phyloP scores from a whole-genome alignment of 2,888 invertebrate species.

The Lissocephala sabroskyi region DNA sequence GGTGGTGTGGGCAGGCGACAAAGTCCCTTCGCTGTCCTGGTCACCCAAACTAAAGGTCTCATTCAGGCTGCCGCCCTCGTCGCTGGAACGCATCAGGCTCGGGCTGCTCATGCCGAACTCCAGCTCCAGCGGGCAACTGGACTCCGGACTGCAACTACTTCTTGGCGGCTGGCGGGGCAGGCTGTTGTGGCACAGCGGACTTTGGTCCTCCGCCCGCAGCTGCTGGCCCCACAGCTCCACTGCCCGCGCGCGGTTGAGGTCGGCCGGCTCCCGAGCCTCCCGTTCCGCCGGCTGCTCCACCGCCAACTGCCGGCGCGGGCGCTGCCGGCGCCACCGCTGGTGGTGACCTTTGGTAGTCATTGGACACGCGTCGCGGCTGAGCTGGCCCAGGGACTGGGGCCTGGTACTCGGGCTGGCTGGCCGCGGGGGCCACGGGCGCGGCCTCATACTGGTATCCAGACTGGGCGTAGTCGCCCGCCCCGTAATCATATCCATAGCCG shows the following conservation, averaged over 20 bases:
- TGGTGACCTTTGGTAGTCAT: slow-evolving; percentile 30
- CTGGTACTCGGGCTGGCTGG: slow-evolving; percentile 21
- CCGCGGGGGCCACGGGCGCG: slow-evolving; percentile 36
- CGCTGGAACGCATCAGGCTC: slow-evolving; percentile 69
- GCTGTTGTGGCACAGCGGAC: slow-evolving; percentile 71
- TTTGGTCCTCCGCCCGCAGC: slow-evolving; percentile 57
- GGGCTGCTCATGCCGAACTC: slow-evolving; percentile 72
- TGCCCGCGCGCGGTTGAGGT: slow-evolving; percentile 70
- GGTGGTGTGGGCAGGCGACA: slow-evolving; percentile 67
- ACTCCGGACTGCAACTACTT: slow-evolving; percentile 61
- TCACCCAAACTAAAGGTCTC: slow-evolving; percentile 37
- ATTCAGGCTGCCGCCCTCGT: slow-evolving; percentile 35
- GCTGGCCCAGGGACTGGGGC: slow-evolving; percentile 26
- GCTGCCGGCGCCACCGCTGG: slow-evolving; percentile 20
- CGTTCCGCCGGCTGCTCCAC: slow-evolving; percentile 18
- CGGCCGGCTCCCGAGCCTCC: slow-evolving; percentile 61
- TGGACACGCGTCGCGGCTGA: slow-evolving; percentile 18
- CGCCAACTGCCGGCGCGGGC: slow-evolving; percentile 38
- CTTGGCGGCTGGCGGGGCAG: slow-evolving; percentile 70
- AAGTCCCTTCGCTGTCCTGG: slow-evolving; percentile 40
- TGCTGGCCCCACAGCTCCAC: slow-evolving; percentile 70
- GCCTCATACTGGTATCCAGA: slow-evolving; percentile 65
- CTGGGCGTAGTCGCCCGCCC: slow-evolving; percentile 50
- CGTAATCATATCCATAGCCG: slow-evolving; percentile 45
- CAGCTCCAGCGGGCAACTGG: slow-evolving; percentile 49